Evolutionary conservation across 2,113 vertebrate species (phyloP).

Genomic region (Struthidea cinerea): DNA sequence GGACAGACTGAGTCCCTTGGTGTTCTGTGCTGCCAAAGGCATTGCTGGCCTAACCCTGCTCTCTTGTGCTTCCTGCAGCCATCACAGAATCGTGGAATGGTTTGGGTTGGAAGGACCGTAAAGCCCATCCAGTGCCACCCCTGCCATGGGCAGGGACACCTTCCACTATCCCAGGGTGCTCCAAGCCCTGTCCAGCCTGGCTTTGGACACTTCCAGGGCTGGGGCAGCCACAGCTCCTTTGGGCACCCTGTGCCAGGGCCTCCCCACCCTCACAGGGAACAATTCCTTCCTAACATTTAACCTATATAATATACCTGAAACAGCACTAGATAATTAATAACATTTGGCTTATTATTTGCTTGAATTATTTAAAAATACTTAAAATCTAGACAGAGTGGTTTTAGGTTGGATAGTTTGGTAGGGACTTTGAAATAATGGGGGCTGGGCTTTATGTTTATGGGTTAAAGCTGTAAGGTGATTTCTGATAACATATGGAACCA

Average conservation of each 20-base stretch:
- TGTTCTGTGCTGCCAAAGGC: background rate
- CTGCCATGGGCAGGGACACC: background rate
- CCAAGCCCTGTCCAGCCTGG: background rate
- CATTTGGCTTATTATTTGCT: background rate
- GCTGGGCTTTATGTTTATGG: background rate
- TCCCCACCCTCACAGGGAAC: accelerated
- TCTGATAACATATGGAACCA: background rate
- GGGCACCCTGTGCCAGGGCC: background rate
- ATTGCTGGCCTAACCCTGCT: background rate
- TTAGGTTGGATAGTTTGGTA: background rate
- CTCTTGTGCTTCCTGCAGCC: background rate
- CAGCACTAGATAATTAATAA: background rate
- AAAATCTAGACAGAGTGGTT: background rate
- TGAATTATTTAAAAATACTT: background rate
- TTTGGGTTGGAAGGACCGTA: background rate
- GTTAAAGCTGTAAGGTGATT: background rate
- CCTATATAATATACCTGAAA: background rate
- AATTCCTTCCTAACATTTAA: background rate
- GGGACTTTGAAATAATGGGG: background rate
- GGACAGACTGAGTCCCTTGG: accelerated
- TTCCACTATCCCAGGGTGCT: accelerated
- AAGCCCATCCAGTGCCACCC: background rate
- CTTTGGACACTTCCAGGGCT: background rate
- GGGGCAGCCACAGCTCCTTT: background rate
- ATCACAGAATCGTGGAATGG: background rate